phyloP scores from a whole-genome alignment of 2,888 invertebrate genomes.

The Morpho deidamia region DNA sequence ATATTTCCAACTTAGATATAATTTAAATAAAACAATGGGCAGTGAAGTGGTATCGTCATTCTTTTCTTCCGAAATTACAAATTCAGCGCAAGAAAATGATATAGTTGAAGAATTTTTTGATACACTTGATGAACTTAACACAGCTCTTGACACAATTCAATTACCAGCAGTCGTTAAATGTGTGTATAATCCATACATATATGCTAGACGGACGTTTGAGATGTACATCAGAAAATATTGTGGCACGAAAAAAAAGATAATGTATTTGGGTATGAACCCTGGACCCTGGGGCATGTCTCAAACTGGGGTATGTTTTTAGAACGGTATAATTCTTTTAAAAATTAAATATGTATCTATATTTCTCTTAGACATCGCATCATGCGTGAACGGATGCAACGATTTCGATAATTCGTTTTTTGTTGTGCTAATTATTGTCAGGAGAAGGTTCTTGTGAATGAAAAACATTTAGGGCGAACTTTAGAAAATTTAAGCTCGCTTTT shows the following conservation, averaged over 20 bases:
- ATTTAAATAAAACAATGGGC: slow-evolving; percentile 29
- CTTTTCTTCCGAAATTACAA: slow-evolving; percentile 32
- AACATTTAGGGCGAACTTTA: too few relatives aligned
- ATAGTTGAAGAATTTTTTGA: slow-evolving; percentile 48
- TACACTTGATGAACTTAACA: slow-evolving; percentile 57
- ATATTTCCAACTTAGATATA: too few relatives aligned
- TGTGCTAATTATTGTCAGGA: too few relatives aligned
- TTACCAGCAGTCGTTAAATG: slow-evolving; percentile 79
- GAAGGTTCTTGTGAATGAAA: too few relatives aligned
- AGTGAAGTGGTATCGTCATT: slow-evolving; percentile 50
- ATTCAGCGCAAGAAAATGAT: slow-evolving; percentile 17
- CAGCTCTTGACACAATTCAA: slow-evolving; percentile 57
- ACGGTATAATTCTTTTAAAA: neutral
- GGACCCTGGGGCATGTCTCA: slow-evolving; percentile 99
- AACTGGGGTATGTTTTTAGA: slow-evolving; percentile 82
- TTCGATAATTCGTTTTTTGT: too few relatives aligned
- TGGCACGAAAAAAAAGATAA: slow-evolving; percentile 81
- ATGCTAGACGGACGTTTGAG: slow-evolving; percentile 88
- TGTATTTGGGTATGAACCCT: slow-evolving; percentile 97
- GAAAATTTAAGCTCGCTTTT: too few relatives aligned
- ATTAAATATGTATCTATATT: too few relatives aligned
- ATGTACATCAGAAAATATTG: slow-evolving; percentile 86
- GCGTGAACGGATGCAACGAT: too few relatives aligned
- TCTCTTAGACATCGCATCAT: too few relatives aligned
- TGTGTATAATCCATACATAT: slow-evolving; percentile 92